Evolutionary conservation across 1,140 invertebrate genomes (phyloP), one percentile per base, ranked within the genome.

Genomic region (Teleopsis dalmanni): DNA sequence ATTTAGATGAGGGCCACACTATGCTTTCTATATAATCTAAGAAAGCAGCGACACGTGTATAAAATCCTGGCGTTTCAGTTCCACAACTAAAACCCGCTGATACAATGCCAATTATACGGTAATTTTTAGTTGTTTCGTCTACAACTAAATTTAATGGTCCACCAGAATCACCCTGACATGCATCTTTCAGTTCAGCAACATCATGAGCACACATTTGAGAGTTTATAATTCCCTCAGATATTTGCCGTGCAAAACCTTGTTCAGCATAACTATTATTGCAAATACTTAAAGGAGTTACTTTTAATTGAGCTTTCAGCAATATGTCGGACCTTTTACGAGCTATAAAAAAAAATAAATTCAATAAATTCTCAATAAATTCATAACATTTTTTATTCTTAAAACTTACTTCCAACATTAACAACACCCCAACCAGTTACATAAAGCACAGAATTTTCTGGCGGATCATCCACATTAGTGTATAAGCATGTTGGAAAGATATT

Each of bases 161-260:
- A 2, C 84, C 84, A 1, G 80, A 82, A 56, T 84, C 83, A 2
- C 83, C 83, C 35, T 69, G 52, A 47, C 81, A 83, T 0, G 80
- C 78, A 51, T 83, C 82, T 11, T 41, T 36, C 55, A 55, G 83
- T 61, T 57, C 82, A 7, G 75, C 75, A n/a, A 19, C 2, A 31
- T 44, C 42, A 9, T 75, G 75, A 0, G 77, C 77, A 46, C 78
- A 80, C 3, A 80, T 22, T 49, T 80, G 76, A 2, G 57, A 45
- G 1, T 50, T 34, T 3, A 47, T 49, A 3, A 70, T 44, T 19
- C 59, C 65, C 4, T 56, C 9, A 14, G 13, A 2, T 8, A 37
- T 7, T 7, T 0, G 2, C 3, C 25, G 35, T n/a, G 8, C 22
- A n/a, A n/a, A n/a, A n/a, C 11, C 23, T 10, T 27, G 8, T 19